These are phyloP conservation scores for Tiaroga cobitis DNA, from an alignment of 2,797 vertebrate genomes.

Conservation along the genomic window DNA sequence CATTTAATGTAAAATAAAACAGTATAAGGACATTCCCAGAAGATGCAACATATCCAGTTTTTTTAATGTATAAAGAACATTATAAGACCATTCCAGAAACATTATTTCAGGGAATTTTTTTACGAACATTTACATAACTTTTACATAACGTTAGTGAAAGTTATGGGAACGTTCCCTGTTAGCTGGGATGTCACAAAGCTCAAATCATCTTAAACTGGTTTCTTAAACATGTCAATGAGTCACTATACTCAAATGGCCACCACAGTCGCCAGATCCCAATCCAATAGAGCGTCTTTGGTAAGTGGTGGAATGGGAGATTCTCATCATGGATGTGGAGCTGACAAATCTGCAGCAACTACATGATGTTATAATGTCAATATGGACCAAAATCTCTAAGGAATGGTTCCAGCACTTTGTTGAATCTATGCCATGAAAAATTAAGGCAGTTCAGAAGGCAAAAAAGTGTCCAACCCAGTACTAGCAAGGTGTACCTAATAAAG, in stretches of 20 bases:
- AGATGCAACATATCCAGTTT: too few relatives aligned
- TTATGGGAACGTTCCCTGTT: too few relatives aligned
- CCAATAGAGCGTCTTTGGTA: slow-evolving; percentile 54
- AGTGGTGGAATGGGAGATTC: slow-evolving; percentile 63
- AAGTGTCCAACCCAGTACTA: background rate
- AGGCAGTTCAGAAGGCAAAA: background rate
- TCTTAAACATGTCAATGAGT: slow-evolving; percentile 10
- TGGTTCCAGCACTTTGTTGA: background rate
- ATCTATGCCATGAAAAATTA: background rate
- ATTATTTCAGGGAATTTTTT: too few relatives aligned
- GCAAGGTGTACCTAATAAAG: background rate
- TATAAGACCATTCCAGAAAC: too few relatives aligned
- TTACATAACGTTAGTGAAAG: too few relatives aligned
- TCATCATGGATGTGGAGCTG: slow-evolving; percentile 65
- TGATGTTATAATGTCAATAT: slow-evolving; percentile 60
- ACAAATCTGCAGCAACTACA: slow-evolving; percentile 67
- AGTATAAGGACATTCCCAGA: background rate
- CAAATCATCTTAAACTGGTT: slow-evolving; percentile 39
- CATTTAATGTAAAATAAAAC: background rate
- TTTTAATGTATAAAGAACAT: too few relatives aligned
- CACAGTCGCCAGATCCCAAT: slow-evolving; percentile 48
- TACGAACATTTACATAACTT: too few relatives aligned
- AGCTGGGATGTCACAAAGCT: slow-evolving; percentile 23
- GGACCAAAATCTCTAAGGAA: background rate
- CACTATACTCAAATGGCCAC: background rate